Conservation (phyloP, 2,888 invertebrate genomes). For the Dascillus cervinus region DNA sequence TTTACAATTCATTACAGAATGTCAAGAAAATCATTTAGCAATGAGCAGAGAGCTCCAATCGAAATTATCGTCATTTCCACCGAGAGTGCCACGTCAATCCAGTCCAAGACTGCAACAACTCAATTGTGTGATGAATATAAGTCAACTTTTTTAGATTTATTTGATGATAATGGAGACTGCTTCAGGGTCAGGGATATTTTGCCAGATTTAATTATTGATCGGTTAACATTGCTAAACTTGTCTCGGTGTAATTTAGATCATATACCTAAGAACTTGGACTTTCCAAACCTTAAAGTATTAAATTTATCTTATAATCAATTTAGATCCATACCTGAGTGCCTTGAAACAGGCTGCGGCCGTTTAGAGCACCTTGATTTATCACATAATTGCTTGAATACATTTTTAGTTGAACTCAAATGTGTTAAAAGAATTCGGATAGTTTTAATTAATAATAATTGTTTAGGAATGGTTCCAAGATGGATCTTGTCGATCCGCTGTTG, state of each 20-base stretch:
- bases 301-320: constrained; percentile 24
- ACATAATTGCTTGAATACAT: constrained; percentile 16
- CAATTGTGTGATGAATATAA: too few species aligned
- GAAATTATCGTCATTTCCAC: too few species aligned
- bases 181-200: too few species aligned
- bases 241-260: constrained; percentile 7
- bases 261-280: constrained; percentile 10
- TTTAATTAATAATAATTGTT: constrained; percentile 18
- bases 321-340: constrained; percentile 22
- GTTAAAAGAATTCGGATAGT: constrained; percentile 25
- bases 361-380: constrained; percentile 26
- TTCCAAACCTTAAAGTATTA: constrained; percentile 17
- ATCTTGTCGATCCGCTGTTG: constrained; percentile 21
- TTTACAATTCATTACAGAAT: too few species aligned
- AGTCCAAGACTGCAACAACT: too few species aligned
- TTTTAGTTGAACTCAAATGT: constrained; percentile 18
- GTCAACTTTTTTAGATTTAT: too few species aligned
- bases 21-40: too few species aligned
- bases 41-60: too few species aligned
- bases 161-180: too few species aligned
- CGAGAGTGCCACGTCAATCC: too few species aligned
- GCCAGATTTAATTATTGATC: too few species aligned
- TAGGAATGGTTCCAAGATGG: constrained; percentile 28
- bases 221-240: constrained; percentile 9
- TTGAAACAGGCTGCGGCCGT: constrained; percentile 23